Conservation (phyloP, 1,140 invertebrate species). For the Gyrodactylus bullatarudis region DNA sequence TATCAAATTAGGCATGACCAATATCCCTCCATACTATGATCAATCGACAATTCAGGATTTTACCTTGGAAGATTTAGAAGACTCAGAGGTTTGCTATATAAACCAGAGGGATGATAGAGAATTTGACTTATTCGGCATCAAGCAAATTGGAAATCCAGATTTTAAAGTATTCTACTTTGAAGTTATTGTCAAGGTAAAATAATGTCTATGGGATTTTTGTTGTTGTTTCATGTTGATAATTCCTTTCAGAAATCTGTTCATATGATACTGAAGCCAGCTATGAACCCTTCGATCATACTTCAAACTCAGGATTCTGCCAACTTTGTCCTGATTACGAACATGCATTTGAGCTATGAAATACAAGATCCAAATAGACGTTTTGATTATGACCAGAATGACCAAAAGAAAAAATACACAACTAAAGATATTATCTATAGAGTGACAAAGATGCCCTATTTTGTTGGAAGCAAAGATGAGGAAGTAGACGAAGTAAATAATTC, state of each 20-base stretch:
- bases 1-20: background rate
- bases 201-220: too few relatives aligned
- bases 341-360: background rate
- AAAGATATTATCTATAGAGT: constrained; percentile 1
- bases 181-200: background rate
- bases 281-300: background rate
- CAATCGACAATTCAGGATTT: background rate
- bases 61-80: background rate
- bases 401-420: too few relatives aligned
- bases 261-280: background rate
- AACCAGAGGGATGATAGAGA: background rate
- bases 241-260: background rate
- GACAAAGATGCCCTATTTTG: background rate
- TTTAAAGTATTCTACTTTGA: background rate
- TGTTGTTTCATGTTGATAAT: too few relatives aligned
- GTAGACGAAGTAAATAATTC: background rate
- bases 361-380: background rate
- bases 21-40: background rate
- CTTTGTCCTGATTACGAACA: background rate
- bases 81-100: background rate
- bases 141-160: background rate
- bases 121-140: background rate
- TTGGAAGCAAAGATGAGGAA: background rate
- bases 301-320: background rate
- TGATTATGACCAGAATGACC: too few relatives aligned